phyloP scores from a whole-genome alignment of 2,888 invertebrate genomes.

The Autographa gamma region DNA sequence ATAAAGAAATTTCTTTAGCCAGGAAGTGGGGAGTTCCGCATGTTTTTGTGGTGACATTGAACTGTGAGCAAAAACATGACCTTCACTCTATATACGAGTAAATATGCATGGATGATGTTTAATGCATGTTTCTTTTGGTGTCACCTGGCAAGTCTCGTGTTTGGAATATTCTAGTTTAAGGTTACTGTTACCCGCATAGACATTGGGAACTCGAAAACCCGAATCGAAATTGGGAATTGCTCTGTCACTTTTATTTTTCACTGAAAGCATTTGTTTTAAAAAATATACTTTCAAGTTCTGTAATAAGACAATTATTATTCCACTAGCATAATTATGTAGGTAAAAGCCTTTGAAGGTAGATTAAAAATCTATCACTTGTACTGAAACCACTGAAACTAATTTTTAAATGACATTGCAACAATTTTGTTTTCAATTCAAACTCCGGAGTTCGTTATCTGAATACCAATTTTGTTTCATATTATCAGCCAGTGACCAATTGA shows the following conservation, averaged over 20 bases:
- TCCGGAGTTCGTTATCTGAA: background rate
- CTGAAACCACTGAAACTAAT: too few relatives aligned
- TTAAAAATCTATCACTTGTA: too few relatives aligned
- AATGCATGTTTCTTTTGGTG: background rate
- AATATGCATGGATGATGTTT: background rate
- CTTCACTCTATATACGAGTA: conserved; percentile 25
- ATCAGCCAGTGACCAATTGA: background rate
- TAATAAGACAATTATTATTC: too few relatives aligned
- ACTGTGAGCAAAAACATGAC: conserved; percentile 27
- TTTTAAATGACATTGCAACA: too few relatives aligned
- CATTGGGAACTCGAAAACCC: background rate
- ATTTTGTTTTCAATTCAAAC: background rate
- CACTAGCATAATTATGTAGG: too few relatives aligned
- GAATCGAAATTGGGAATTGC: background rate
- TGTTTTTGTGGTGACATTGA: conserved; percentile 32
- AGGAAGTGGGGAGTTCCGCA: conserved; percentile 34
- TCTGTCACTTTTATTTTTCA: too few relatives aligned
- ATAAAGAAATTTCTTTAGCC: background rate
- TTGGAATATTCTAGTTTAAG: background rate
- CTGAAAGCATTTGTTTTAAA: too few relatives aligned
- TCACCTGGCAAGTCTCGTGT: background rate
- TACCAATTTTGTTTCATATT: background rate
- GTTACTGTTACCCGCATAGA: background rate
- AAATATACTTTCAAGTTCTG: too few relatives aligned
- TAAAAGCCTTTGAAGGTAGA: too few relatives aligned